Conservation (phyloP, 1,140 invertebrate species). For the Musca domestica region DNA sequence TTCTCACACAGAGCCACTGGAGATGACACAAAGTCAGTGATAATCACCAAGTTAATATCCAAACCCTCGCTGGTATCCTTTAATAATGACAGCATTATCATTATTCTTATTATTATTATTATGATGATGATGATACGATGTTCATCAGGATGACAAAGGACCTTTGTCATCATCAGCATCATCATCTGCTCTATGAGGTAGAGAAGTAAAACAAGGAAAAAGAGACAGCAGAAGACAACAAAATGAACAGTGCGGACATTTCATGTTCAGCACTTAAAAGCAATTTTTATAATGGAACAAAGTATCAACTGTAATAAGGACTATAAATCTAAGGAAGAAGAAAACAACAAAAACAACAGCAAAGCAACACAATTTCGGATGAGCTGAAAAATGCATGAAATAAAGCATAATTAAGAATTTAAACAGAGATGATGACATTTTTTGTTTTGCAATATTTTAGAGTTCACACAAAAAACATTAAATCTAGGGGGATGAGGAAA, state of each 20-base stretch:
- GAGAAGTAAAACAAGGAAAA: not conserved
- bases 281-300: conserved; percentile 19
- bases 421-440: no score
- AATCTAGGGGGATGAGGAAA: no score
- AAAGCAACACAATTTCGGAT: not conserved
- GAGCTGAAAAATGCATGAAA: not conserved
- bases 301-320: conserved; percentile 3
- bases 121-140: no score
- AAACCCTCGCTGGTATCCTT: no score
- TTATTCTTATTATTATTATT: no score
- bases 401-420: no score
- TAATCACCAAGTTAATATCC: no score
- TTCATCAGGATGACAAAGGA: no score
- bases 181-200: not conserved
- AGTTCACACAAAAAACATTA: no score
- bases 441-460: no score
- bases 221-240: not conserved
- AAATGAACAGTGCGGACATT: not conserved
- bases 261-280: conserved; percentile 5
- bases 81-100: conserved; percentile 4
- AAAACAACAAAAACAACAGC: not conserved
- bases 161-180: not conserved
- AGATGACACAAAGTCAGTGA: no score
- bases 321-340: not conserved
- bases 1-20: no score